A percentile compares a stretch with the other conserved stretches of the same genome.
phyloP scores from a whole-genome alignment of 92 coral and sea anemone genomes.

The Heteractis magnifica region DNA sequence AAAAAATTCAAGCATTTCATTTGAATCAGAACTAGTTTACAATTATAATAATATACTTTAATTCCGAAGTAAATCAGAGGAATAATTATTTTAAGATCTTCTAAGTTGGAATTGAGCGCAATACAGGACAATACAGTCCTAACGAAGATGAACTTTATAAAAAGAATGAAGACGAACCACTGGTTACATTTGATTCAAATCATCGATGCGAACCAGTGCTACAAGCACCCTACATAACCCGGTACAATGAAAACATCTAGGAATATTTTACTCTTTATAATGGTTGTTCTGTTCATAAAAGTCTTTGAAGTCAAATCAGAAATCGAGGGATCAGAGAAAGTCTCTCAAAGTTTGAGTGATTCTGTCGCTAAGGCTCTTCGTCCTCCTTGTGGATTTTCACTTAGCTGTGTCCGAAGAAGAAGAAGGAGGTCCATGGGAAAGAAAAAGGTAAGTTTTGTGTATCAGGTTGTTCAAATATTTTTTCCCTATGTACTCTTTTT shows the following conservation, averaged over 20 bases:
- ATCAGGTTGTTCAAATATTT: too few relatives aligned
- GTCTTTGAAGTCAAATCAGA: background rate
- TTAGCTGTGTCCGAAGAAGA: constrained; percentile 1
- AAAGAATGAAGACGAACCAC: background rate
- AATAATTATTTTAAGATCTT: too few relatives aligned
- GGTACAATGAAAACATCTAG: background rate
- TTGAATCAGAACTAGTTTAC: too few relatives aligned
- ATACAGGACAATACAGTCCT: background rate
- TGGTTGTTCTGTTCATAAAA: background rate
- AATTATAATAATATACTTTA: too few relatives aligned
- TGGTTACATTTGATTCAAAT: background rate
- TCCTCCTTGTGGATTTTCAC: constrained; percentile 1
- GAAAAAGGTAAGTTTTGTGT: background rate
- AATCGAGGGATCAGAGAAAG: background rate
- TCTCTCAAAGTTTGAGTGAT: background rate
- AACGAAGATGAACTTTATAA: background rate
- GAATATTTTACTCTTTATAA: background rate
- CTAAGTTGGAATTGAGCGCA: too few relatives aligned
- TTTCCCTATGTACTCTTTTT: too few relatives aligned
- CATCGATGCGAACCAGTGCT: background rate
- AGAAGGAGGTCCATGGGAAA: background rate
- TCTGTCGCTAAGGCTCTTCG: background rate
- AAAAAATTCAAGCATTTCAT: too few relatives aligned
- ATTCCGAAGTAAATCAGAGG: too few relatives aligned
- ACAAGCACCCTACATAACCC: background rate